Evolutionary conservation across 1,140 invertebrate genomes (phyloP).

Genomic region (Mesaphorura yosii): DNA sequence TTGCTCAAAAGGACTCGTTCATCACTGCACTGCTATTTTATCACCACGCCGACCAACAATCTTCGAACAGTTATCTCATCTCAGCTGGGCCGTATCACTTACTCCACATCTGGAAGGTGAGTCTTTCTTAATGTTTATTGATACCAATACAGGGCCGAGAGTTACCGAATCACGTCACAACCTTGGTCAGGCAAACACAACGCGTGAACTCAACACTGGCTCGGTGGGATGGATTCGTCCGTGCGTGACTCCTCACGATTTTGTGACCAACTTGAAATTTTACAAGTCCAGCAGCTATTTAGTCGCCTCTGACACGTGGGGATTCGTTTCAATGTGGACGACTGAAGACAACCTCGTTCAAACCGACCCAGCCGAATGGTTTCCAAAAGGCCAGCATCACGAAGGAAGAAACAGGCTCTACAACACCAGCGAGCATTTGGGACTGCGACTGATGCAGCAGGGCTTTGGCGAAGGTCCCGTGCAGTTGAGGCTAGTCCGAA

Average conservation of each 20-base stretch:
- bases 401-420: background rate
- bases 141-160: background rate
- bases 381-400: background rate
- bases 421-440: background rate
- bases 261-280: slow-evolving; percentile 14
- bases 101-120: slow-evolving; percentile 16
- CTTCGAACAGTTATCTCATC: slow-evolving; percentile 10
- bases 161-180: background rate
- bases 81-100: slow-evolving; percentile 17
- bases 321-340: slow-evolving; percentile 12
- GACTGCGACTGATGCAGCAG: background rate
- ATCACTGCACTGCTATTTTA: slow-evolving; percentile 9
- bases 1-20: slow-evolving; percentile 3
- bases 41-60: background rate
- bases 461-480: slow-evolving; percentile 18
- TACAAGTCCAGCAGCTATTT: slow-evolving; percentile 1
- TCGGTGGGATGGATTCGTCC: slow-evolving; percentile 17
- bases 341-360: slow-evolving; percentile 7
- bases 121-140: background rate
- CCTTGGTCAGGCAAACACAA: slow-evolving; percentile 7
- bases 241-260: slow-evolving; percentile 6
- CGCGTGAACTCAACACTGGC: slow-evolving; percentile 13
- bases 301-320: slow-evolving; percentile 12
- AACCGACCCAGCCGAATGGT: slow-evolving; percentile 13
- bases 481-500: slow-evolving; percentile 3